Base-by-base conservation (phyloP, 2,113 vertebrate species). In the Seriola quinqueradiata region DNA sequence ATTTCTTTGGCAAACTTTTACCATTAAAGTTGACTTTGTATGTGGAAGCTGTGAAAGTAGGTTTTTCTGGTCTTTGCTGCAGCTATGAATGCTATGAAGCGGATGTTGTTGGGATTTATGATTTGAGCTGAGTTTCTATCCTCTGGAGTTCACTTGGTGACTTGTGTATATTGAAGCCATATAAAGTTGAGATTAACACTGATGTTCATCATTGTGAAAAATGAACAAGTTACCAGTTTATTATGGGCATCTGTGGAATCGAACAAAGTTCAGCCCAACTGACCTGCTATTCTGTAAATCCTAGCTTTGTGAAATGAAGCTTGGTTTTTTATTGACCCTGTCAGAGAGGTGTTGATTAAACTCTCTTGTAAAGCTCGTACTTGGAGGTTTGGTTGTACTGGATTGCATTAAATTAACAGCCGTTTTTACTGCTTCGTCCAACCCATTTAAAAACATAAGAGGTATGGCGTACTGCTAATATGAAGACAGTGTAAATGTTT, bases 1-100 rank as follows among this genome's bases (percentile, higher is more conserved):
- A 42, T 79, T 72, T 84, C 28, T 67, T 48, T 75, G n/a, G 44
- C 8, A 69, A 87, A 86, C 65, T 60, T 89, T 77, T 72, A 4
- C 44, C 72, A n/a, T 84, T 84, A 65, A 84, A 71, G 40, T 46
- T 16, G 14, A 65, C 48, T 55, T 61, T 59, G 14, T 64, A 10
- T 12, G 0, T 52, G 42, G 14, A 40, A 36, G 28, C 12, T 21
- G n/a, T 48, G 48, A 38, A 32, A 44, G 23, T 8, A 8, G 42
- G 1, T 72, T 48, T 42, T 21, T 10, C 19, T 40, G 23, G 42
- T 66, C 40, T 70, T 58, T 11, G 40, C 48, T 58, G 48, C 23
- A 42, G 44, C 55, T 70, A 5, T 67, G 52, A 32, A 38, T 32
- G 13, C 40, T 42, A 61, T 40, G 14, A 23, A 8, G 55, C 55